phyloP scores from a whole-genome alignment of 2,113 vertebrate species.

The Athene cunicularia region DNA sequence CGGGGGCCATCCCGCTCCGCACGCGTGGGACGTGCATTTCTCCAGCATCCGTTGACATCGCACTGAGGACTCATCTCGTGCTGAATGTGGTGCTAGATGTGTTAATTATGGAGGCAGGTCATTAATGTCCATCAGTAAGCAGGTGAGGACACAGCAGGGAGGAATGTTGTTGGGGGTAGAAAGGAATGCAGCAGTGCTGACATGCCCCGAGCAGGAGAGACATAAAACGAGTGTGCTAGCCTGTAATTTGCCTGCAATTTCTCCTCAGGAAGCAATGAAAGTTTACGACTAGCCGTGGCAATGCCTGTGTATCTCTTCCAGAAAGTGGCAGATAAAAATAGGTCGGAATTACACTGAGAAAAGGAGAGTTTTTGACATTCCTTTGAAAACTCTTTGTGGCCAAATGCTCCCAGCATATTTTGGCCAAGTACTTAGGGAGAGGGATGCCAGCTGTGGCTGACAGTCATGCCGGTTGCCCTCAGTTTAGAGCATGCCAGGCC shows the following conservation, averaged over 20 bases:
- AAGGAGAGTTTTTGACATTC: background rate
- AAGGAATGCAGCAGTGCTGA: conserved; percentile 4
- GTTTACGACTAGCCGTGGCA: background rate
- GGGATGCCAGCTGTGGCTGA: background rate
- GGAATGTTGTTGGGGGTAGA: background rate
- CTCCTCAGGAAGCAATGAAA: conserved; percentile 51
- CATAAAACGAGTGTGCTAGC: background rate
- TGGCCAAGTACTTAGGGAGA: background rate
- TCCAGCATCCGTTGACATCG: background rate
- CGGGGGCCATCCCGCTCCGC: rapidly evolving
- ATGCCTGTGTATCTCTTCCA: background rate
- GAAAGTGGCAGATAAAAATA: conserved; percentile 35
- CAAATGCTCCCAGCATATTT: background rate
- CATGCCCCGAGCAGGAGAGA: background rate
- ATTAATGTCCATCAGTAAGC: background rate
- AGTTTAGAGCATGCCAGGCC: background rate
- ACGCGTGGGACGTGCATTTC: rapidly evolving
- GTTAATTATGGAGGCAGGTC: background rate
- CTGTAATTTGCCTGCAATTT: conserved; percentile 62
- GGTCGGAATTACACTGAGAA: background rate
- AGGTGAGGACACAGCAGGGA: background rate
- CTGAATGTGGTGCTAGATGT: background rate
- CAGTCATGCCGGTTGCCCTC: rapidly evolving
- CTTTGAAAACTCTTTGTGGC: background rate
- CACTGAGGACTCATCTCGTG: rapidly evolving